These are phyloP conservation scores for Clarias gariepinus DNA, from an alignment of 2,113 vertebrate species.

Conservation along the genomic window DNA sequence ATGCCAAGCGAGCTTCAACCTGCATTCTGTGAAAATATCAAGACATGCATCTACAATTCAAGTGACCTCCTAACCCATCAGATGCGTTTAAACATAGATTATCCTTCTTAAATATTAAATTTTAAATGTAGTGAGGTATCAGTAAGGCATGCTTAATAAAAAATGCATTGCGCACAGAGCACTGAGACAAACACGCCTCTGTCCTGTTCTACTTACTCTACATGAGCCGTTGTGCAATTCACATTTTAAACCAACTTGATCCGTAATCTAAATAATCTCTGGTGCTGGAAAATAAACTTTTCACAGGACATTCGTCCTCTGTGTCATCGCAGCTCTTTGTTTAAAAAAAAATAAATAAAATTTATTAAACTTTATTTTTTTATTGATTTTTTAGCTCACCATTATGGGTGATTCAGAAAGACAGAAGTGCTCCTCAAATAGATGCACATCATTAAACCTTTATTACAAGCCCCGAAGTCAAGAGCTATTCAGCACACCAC, in stretches of 20 bases:
- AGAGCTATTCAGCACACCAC: not conserved
- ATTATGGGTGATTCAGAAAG: conserved; percentile 25
- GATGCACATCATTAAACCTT: conserved; percentile 26
- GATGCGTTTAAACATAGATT: not conserved
- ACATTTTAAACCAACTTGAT: not conserved
- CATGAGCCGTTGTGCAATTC: not conserved
- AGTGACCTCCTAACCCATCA: not conserved
- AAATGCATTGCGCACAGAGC: not conserved
- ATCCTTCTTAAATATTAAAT: no score
- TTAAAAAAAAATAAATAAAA: not conserved
- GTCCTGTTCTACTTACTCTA: no score
- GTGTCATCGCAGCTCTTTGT: not conserved
- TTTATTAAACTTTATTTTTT: not conserved
- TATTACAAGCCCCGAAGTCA: conserved; percentile 27
- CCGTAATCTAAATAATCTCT: not conserved
- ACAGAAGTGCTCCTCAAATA: conserved; percentile 3
- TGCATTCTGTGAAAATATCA: not conserved
- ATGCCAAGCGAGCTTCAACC: not conserved
- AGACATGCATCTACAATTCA: not conserved
- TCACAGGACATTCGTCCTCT: not conserved
- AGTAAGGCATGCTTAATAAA: not conserved
- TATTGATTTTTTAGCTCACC: conserved; percentile 5
- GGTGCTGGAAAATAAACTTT: not conserved
- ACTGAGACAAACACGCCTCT: not conserved
- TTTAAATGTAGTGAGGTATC: not conserved